Conservation (phyloP, 2,113 vertebrate species). For the Gallinago paraguaiae region DNA sequence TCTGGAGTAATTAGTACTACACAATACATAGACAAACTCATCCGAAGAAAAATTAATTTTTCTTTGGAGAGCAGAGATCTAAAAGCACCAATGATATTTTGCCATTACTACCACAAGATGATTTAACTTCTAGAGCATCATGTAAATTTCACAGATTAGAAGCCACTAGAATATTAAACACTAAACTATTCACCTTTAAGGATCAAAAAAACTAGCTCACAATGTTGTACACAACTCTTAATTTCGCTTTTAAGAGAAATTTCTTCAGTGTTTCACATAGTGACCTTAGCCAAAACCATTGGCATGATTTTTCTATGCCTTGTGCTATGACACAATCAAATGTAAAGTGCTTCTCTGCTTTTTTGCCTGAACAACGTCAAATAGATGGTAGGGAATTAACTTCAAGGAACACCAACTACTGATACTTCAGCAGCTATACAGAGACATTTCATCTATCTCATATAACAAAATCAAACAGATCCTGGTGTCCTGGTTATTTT, state of each 20-base stretch:
- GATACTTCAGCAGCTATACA: not conserved
- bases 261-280: not conserved
- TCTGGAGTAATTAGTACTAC: not conserved
- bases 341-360: not conserved
- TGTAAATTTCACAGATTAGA: not conserved
- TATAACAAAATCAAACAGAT: not conserved
- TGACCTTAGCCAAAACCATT: not conserved
- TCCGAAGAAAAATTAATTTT: not conserved
- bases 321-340: not conserved
- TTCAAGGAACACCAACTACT: not conserved
- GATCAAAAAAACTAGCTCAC: not conserved
- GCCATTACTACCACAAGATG: not conserved
- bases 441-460: not conserved
- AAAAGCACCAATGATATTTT: not conserved
- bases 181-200: not conserved
- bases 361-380: not conserved
- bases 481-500: not conserved
- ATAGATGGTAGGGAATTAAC: not conserved
- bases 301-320: not conserved
- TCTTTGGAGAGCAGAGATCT: not conserved
- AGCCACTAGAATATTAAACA: not conserved
- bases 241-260: not conserved
- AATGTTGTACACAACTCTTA: not conserved
- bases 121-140: not conserved
- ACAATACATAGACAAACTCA: not conserved